phyloP scores from a whole-genome alignment of 1,140 invertebrate species.

The Brachystomella parvula region DNA sequence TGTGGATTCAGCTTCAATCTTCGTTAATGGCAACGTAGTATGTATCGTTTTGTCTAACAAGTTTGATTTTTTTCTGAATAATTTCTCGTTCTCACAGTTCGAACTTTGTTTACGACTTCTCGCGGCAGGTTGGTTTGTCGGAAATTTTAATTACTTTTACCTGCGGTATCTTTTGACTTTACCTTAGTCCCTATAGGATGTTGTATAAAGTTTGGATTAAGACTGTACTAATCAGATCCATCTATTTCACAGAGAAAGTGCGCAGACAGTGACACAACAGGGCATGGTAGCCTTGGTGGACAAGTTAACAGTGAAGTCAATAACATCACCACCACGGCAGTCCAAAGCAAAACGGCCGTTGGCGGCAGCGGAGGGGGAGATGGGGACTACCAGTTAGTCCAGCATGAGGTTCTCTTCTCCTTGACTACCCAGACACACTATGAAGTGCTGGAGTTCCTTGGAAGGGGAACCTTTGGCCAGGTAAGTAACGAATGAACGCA shows the following conservation, averaged over 20 bases:
- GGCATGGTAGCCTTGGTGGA: constrained; percentile 35
- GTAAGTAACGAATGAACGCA: constrained; percentile 41
- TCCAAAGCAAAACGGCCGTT: constrained; percentile 59
- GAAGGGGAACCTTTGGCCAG: constrained; percentile 96
- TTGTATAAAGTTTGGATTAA: too few relatives aligned
- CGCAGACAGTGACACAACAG: constrained; percentile 29
- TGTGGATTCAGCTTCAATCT: too few relatives aligned
- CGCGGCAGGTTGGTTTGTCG: too few relatives aligned
- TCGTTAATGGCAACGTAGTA: too few relatives aligned
- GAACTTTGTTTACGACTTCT: too few relatives aligned
- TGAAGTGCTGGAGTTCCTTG: constrained; percentile 96
- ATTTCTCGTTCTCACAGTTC: too few relatives aligned
- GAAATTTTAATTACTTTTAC: too few relatives aligned
- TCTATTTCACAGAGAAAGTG: constrained; percentile 34
- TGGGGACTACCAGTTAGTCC: constrained; percentile 95
- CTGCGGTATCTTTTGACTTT: too few relatives aligned
- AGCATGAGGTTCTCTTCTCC: constrained; percentile 96
- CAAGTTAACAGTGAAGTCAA: constrained; percentile 24
- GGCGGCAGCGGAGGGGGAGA: constrained; percentile 64
- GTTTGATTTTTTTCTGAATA: too few relatives aligned
- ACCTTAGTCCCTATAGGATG: too few relatives aligned
- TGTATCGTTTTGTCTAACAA: too few relatives aligned
- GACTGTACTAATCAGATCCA: too few relatives aligned
- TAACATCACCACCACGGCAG: constrained; percentile 58
- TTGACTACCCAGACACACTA: constrained; percentile 70